Evolutionary conservation across 2,888 invertebrate species (phyloP), one percentile per base, ranked within the genome.

Genomic region (Zeuzera pyrina): DNA sequence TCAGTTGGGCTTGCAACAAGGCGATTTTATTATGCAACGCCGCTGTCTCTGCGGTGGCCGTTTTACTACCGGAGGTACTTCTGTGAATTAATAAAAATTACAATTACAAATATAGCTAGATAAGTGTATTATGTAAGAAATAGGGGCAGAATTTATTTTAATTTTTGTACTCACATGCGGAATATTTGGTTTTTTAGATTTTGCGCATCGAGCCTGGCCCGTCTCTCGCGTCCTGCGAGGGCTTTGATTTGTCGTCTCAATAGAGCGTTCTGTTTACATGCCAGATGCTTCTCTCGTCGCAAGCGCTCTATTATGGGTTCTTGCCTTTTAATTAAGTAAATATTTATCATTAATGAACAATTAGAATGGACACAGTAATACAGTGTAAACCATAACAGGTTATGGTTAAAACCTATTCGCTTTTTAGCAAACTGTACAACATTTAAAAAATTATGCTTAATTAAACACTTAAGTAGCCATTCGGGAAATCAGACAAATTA

Each of bases 151-250:
- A 19, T 7, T 19, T 7, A 19, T 8, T 19, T 19, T 19, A 19
- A 19, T 7, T 1, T 19, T 19, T 19, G 19, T 30, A 56, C 49
- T 49, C 53, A 79, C 81, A 81, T 77, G 47, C 83, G 65, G 42
- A 74, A 78, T 6, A 83, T 57, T 53, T 84, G 84, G 35, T 76
- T 77, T 45, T 72, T 83, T 8, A 84, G 53, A 43, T 83, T 84
- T 39, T 83, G 83, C 3, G 81, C 74, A 32, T 84, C 84, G 1
- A 84, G 57, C 0, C 81, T 54, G 0, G 83, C 57, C 1, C 84
- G 56, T 12, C 78, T 49, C 40, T 84, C 84, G 6, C 84, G 55
- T 0, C 77, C 72, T 0, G 76, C 77, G 1, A 84, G 47, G 0
- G 76, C 71, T 46, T 83, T 81, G 15, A 84, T 73, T 43, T 84